Evolutionary conservation across 1,140 invertebrate genomes (phyloP), one percentile per base, ranked within the genome.

Genomic region (Drosophila pseudoobscura): DNA sequence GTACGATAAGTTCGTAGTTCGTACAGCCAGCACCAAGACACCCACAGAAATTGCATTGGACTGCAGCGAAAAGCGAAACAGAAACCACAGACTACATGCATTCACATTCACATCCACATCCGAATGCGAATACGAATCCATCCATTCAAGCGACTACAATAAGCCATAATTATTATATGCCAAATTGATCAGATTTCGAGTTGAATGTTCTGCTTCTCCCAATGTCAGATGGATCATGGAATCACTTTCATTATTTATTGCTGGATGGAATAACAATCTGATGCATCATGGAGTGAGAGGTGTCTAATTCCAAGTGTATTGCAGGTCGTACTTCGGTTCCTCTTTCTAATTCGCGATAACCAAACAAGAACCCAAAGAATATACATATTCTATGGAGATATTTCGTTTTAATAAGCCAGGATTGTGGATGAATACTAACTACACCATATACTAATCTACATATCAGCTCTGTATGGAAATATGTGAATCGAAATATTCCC

Each of bases 151-250:
- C 58, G 68, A 73, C 73, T 78, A 83, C 80, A 87, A 84, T 87
- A 87, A 87, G 80, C 80, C 82, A 84, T 87, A 84, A 84, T 84
- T 84, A 84, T 84, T 78, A 84, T 80, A 77, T 75, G 80, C 60
- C 75, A 84, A 82, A 80, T 73, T 63, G 82, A 80, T 75, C 60
- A 45, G 52, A 73, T 73, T 43, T 64, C 61, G 24, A 24, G 41
- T 41, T 7, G 35, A 15, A 22, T 57, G 55, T 47, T 63, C 53
- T 63, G 39, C 24, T 39, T 39, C 59, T 43, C 22, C 63, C 62
- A 49, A 55, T 69, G 62, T 69, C 62, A 66, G 65, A 35, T 31
- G 62, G n/a, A 68, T 69, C 65, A 69, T 69, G 66, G 68, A 56
- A 68, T 46, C 52, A 41, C 13, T 29, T 17, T 9, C 50, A 47